Evolutionary conservation across 2,797 vertebrate species (phyloP).

Genomic region (Sebastiscus tertius): DNA sequence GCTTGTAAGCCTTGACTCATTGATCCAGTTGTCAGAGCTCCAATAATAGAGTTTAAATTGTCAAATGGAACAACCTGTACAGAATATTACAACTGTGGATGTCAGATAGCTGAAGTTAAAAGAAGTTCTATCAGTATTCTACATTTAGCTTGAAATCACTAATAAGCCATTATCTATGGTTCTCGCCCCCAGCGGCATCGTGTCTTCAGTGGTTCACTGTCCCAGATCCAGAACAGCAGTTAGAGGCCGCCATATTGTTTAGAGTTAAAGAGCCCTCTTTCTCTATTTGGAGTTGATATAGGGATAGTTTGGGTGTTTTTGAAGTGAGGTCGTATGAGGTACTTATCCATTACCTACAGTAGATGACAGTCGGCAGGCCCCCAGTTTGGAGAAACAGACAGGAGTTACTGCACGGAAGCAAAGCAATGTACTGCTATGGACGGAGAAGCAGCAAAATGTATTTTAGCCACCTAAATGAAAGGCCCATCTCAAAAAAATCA

Average conservation of each 20-base stretch:
- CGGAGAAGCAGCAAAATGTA: too few relatives aligned
- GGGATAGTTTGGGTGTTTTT: too few relatives aligned
- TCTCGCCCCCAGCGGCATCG: constrained; percentile 18
- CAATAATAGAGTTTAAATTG: not conserved
- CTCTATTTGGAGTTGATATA: not conserved
- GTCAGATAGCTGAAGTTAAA: not conserved
- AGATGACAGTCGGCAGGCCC: fast-evolving
- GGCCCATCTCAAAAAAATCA: too few relatives aligned
- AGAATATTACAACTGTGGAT: not conserved
- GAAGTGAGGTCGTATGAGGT: too few relatives aligned
- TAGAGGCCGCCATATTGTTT: constrained; percentile 17
- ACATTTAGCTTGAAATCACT: constrained; percentile 31
- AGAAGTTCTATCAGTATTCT: constrained; percentile 20
- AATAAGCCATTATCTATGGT: constrained; percentile 32
- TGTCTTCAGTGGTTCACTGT: constrained; percentile 50
- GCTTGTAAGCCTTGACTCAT: constrained; percentile 9
- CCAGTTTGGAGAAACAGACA: too few relatives aligned
- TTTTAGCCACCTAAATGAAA: fast-evolving
- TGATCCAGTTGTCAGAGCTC: not conserved
- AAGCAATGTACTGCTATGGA: too few relatives aligned
- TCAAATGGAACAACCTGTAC: not conserved
- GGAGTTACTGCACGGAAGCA: too few relatives aligned
- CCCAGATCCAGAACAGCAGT: constrained; percentile 50
- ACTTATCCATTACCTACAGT: too few relatives aligned
- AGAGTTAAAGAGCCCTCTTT: not conserved